Conservation (phyloP, 2,797 vertebrate genomes). For the Emys orbicularis region DNA sequence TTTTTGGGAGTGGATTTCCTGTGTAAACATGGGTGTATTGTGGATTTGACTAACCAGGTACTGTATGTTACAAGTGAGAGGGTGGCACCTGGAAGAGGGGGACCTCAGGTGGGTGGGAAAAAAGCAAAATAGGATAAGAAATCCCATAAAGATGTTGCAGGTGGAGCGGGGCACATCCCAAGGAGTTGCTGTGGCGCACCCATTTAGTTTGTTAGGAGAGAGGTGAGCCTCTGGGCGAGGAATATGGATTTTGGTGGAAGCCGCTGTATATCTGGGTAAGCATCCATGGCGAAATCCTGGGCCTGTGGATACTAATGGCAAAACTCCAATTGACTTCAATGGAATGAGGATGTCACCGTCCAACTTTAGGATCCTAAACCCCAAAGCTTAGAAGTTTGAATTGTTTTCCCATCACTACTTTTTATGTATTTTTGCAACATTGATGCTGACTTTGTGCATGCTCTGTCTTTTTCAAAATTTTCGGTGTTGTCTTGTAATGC, state of each 20-base stretch:
- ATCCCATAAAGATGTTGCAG: neutral
- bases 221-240: neutral
- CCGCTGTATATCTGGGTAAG: neutral
- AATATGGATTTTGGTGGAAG: neutral
- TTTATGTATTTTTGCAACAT: accelerated
- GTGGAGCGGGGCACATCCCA: neutral
- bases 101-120: neutral
- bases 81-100: neutral
- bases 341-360: neutral
- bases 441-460: neutral
- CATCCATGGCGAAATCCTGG: neutral
- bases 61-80: neutral
- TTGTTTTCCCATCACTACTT: neutral
- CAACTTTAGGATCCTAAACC: neutral
- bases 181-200: neutral
- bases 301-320: neutral
- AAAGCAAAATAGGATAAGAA: neutral
- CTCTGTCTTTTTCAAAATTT: neutral
- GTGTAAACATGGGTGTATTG: neutral
- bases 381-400: accelerated
- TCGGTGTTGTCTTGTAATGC: neutral
- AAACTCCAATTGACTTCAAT: neutral
- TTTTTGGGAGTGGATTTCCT: neutral
- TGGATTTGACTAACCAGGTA: too few species aligned
- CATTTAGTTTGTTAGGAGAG: neutral